These are phyloP conservation scores for Gonatopus flavifemur DNA, from an alignment of 1,140 invertebrate genomes.

Conservation along the genomic window DNA sequence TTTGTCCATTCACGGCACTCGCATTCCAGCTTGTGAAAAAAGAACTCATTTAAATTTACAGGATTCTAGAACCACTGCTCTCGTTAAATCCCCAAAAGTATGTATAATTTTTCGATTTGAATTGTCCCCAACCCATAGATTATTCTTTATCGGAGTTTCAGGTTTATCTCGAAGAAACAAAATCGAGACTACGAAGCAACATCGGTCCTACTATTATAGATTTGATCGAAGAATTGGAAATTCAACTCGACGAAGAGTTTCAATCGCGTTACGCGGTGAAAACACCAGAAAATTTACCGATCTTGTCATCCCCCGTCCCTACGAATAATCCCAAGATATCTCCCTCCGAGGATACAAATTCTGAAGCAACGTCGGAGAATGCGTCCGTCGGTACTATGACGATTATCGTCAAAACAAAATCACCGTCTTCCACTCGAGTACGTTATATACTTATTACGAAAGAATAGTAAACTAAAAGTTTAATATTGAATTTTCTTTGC, in stretches of 20 bases:
- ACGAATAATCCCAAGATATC: conserved; percentile 15
- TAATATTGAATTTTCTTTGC: neutral
- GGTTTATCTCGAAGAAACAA: conserved; percentile 27
- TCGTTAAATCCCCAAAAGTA: conserved; percentile 37
- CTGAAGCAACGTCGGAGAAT: conserved; percentile 17
- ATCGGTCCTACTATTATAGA: conserved; percentile 61
- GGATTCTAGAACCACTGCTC: conserved; percentile 31
- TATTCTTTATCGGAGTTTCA: no score
- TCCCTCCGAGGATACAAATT: conserved; percentile 9
- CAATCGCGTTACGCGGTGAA: conserved; percentile 42
- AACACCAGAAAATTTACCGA: no score
- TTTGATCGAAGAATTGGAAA: conserved; percentile 59
- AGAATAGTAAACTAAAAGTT: neutral
- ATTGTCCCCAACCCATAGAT: no score
- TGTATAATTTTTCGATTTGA: no score
- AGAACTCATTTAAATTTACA: conserved; percentile 20
- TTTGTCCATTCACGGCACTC: conserved; percentile 72
- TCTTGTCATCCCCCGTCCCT: conserved; percentile 20
- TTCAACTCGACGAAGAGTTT: conserved; percentile 50
- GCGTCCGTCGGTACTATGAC: conserved; percentile 7
- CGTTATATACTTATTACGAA: no score
- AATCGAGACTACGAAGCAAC: conserved; percentile 36
- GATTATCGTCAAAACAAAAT: conserved; percentile 13
- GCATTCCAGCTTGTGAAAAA: conserved; percentile 38
- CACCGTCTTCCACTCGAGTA: conserved; percentile 14